phyloP scores from a whole-genome alignment of 2,888 invertebrate species.

The Chrysolina haemoptera region DNA sequence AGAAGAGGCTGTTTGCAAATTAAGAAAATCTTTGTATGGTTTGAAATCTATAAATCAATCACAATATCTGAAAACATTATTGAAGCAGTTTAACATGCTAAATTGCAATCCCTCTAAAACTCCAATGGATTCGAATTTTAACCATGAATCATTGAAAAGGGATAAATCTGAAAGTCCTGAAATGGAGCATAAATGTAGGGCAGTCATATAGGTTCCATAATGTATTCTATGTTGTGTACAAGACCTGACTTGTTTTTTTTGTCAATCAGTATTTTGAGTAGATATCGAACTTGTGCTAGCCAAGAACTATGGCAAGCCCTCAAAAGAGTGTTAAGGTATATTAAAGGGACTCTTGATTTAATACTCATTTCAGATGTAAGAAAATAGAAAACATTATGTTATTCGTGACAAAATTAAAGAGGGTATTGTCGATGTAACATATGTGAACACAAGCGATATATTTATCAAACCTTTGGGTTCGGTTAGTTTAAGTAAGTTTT shows the following conservation, averaged over 20 bases:
- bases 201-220: constrained; percentile 40
- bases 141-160: constrained; percentile 12
- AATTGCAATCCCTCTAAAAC: constrained; percentile 20
- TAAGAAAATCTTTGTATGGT: too few relatives aligned
- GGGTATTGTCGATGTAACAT: constrained; percentile 22
- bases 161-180: constrained; percentile 30
- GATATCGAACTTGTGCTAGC: constrained; percentile 45
- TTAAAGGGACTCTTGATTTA: constrained; percentile 41
- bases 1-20: constrained; percentile 9
- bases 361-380: constrained; percentile 34
- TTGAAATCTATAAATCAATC: constrained; percentile 26
- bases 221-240: constrained; percentile 47
- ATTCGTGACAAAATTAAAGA: constrained; percentile 44
- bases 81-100: constrained; percentile 13
- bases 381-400: constrained; percentile 38
- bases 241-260: constrained; percentile 40
- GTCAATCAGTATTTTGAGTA: constrained; percentile 43
- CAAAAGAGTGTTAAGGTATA: constrained; percentile 33
- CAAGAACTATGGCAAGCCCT: constrained; percentile 13
- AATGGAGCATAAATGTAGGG: constrained; percentile 37
- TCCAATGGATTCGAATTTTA: constrained; percentile 20
- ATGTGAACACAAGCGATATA: constrained; percentile 31
- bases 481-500: too few relatives aligned
- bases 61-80: constrained; percentile 26
- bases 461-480: constrained; percentile 29